Evolutionary conservation across 2,888 invertebrate species (phyloP).

Genomic region (Drosophila basisetae): DNA sequence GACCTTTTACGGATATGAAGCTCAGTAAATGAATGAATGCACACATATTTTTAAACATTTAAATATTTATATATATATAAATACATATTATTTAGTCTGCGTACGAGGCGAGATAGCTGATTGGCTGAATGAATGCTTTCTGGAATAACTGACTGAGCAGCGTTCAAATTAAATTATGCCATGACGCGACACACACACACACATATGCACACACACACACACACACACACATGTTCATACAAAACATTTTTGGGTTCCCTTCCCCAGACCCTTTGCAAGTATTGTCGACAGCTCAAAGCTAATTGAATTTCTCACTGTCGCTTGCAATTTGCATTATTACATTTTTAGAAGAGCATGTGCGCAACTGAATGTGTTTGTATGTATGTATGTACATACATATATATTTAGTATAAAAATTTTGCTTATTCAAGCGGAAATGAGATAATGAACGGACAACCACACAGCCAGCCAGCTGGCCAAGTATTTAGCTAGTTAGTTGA

Average conservation of each 20-base stretch:
- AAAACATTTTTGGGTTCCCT: constrained; percentile 37
- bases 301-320: constrained; percentile 84
- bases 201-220: constrained; percentile 1
- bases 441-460: constrained; percentile 72
- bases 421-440: constrained; percentile 78
- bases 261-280: constrained; percentile 44
- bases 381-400: constrained; percentile 40
- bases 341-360: constrained; percentile 63
- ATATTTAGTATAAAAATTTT: constrained; percentile 69
- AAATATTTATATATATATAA: not conserved
- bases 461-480: constrained; percentile 23
- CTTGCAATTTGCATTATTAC: constrained; percentile 82
- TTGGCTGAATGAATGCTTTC: constrained; percentile 56
- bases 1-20: not conserved
- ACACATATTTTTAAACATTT: constrained; percentile 1
- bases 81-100: constrained; percentile 25
- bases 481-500: constrained; percentile 26
- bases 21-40: constrained; percentile 17
- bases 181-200: constrained; percentile 63
- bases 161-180: constrained; percentile 79
- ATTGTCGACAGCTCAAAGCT: constrained; percentile 68
- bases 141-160: constrained; percentile 76
- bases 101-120: constrained; percentile 56
- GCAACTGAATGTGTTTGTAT: not conserved
- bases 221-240: constrained; percentile 8